Percentiles rank a stretch among this genome's conserved stretches.
Evolutionary conservation across 2,888 invertebrate species (phyloP).

Genomic region (Plebejus melissa): DNA sequence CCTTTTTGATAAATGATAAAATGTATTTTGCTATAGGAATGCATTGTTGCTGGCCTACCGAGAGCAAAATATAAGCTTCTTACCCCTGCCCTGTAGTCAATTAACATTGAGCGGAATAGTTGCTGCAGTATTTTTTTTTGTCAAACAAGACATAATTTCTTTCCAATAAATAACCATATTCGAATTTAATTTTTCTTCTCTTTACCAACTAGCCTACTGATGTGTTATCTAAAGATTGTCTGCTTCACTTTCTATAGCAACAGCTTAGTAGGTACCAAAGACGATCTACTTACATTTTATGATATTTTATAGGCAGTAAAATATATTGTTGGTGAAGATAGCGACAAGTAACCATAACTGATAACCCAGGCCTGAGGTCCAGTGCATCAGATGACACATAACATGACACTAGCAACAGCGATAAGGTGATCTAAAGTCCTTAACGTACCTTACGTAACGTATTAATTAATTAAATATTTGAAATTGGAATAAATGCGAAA

Average conservation of each 20-base stretch:
- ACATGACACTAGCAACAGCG: constrained; percentile 46
- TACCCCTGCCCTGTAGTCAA: too few relatives aligned
- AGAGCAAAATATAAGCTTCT: too few relatives aligned
- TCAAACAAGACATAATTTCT: too few relatives aligned
- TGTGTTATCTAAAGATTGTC: too few relatives aligned
- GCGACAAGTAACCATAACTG: constrained; percentile 44
- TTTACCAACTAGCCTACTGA: too few relatives aligned
- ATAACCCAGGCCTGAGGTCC: constrained; percentile 46
- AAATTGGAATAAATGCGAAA: background rate
- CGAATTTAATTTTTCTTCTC: too few relatives aligned
- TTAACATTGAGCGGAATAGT: too few relatives aligned
- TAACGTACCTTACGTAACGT: constrained; percentile 38
- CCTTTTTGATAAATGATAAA: background rate
- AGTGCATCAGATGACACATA: constrained; percentile 45
- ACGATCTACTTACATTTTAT: background rate
- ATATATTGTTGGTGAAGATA: background rate
- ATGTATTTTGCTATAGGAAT: background rate
- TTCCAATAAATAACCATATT: too few relatives aligned
- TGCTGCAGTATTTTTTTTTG: too few relatives aligned
- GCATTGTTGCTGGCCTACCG: background rate
- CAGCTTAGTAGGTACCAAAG: background rate
- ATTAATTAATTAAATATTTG: constrained; percentile 34
- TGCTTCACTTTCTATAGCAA: background rate
- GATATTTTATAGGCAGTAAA: background rate
- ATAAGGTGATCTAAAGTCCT: constrained; percentile 50